phyloP scores from a whole-genome alignment of 2,888 invertebrate genomes.

The Idaea straminata region DNA sequence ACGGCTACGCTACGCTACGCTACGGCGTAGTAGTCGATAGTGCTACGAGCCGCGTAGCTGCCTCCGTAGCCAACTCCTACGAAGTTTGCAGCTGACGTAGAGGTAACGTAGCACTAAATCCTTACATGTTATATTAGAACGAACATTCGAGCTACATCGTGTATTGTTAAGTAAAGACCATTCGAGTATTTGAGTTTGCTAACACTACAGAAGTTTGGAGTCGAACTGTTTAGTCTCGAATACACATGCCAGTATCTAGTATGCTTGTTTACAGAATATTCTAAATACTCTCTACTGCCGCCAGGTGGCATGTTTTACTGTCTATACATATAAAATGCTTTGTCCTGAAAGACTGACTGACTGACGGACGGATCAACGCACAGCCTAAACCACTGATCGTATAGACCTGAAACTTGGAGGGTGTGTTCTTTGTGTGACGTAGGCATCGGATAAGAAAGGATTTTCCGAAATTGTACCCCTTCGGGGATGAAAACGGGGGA shows the following conservation, averaged over 20 bases:
- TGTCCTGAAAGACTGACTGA: too few species aligned
- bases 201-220: constrained; percentile 20
- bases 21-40: constrained; percentile 35
- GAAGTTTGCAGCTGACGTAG: constrained; percentile 48
- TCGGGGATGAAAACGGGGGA: too few species aligned
- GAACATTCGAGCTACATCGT: constrained; percentile 42
- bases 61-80: constrained; percentile 39
- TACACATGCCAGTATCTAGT: background rate
- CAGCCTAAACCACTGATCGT: too few species aligned
- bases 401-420: too few species aligned
- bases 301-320: background rate
- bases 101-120: constrained; percentile 40
- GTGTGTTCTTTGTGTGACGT: too few species aligned
- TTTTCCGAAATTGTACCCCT: too few species aligned
- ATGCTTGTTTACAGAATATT: background rate
- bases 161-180: constrained; percentile 42
- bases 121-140: constrained; percentile 40
- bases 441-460: too few species aligned
- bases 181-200: constrained; percentile 25
- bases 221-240: constrained; percentile 14
- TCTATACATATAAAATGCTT: background rate
- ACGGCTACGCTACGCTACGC: constrained; percentile 14
- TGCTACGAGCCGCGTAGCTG: constrained; percentile 41
- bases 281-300: background rate
- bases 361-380: too few species aligned